Evolutionary conservation across 1,140 invertebrate genomes (phyloP), one percentile per base, ranked within the genome.

Genomic region (Zaprionus africanus): DNA sequence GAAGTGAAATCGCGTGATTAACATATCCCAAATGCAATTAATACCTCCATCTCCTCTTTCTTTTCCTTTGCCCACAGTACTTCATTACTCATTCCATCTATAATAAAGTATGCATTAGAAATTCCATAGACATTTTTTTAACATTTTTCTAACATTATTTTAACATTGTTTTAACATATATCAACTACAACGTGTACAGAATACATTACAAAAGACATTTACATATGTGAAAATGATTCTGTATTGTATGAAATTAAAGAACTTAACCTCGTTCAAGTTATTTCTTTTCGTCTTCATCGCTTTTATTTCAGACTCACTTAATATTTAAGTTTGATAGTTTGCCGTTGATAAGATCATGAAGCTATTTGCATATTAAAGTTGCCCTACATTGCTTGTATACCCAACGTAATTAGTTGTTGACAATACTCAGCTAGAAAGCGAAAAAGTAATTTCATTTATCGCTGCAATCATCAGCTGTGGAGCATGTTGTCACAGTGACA

Each of bases 371-470:
- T 46, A 17, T 46, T 9, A 17, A 17, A 17, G 15, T 46, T 17
- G 41, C n/a, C n/a, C 41, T 17, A 17, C 3, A 46, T 46, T 9
- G 41, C 41, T 9, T 46, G 6, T 17, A 46, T 46, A 46, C n/a
- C n/a, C n/a, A 46, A 46, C 9, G 41, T 9, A 17, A 17, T n/a
- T 17, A 46, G n/a, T 17, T 46, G 41, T 9, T 46, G 41, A 46
- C 41, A 46, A 46, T 46, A 17, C 6, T 12, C 36, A 12, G 36
- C 36, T 15, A 15, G 12, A 38, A 15, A 15, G 12, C 13, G 41
- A 46, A 46, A 46, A 46, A 3, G 41, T 46, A 46, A 46, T 46
- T 46, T 46, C 41, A 17, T 46, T 46, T 46, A 46, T 46, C 36
- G 36, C 13, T n/a, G 7, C 41, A 34, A 34, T 34, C 41, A 46